Evolutionary conservation across 2,113 vertebrate species (phyloP).

Genomic region (Pollachius pollachius): DNA sequence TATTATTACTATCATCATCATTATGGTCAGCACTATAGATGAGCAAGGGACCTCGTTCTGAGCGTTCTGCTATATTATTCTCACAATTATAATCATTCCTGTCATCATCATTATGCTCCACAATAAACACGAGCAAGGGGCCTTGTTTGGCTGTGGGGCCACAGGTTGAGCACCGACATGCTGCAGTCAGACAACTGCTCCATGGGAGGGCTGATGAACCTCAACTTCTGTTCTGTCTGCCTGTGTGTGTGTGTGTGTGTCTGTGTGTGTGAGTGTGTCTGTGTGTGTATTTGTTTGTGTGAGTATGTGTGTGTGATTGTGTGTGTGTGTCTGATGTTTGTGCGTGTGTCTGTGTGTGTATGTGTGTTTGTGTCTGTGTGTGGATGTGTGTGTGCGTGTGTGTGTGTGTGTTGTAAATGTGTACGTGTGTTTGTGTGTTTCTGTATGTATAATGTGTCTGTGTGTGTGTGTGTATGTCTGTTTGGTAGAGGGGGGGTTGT

Average conservation of each 20-base stretch:
- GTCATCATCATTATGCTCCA: too few relatives aligned
- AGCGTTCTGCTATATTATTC: too few relatives aligned
- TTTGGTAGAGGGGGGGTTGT: too few relatives aligned
- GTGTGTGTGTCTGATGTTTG: constrained; percentile 6
- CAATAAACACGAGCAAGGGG: too few relatives aligned
- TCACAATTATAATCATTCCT: too few relatives aligned
- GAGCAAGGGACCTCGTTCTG: too few relatives aligned
- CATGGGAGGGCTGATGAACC: constrained; percentile 50
- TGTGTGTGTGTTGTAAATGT: background rate
- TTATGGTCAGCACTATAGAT: too few relatives aligned
- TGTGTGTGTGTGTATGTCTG: too few relatives aligned
- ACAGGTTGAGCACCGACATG: constrained; percentile 1
- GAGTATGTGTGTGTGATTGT: background rate
- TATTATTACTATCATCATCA: too few relatives aligned
- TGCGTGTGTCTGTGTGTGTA: background rate
- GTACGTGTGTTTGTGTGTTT: background rate
- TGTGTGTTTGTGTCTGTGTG: background rate
- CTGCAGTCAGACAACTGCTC: constrained; percentile 10
- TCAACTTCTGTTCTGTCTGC: constrained; percentile 2
- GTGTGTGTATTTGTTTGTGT: background rate
- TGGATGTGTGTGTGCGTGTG: background rate
- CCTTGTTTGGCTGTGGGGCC: too few relatives aligned
- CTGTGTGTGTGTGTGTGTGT: constrained; percentile 9
- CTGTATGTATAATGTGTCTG: too few relatives aligned
- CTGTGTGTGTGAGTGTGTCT: background rate